These are phyloP conservation scores for Hydractinia echinata DNA, from an alignment of 30 jellyfish, hydroid and myxozoan species.

Conservation along the genomic window DNA sequence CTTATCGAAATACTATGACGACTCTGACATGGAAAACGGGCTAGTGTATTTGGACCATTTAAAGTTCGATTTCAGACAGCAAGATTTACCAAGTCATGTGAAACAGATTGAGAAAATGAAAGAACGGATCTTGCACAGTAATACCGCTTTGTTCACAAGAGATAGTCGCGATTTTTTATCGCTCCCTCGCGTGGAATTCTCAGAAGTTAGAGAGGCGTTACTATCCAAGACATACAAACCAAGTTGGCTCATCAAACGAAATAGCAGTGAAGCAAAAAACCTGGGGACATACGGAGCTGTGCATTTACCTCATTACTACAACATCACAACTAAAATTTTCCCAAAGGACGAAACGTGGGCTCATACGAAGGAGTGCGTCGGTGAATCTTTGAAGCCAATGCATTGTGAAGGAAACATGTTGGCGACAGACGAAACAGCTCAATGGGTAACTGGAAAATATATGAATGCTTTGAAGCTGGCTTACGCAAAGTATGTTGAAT, in stretches of 20 bases:
- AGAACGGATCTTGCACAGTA: background rate
- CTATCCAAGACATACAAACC: slow-evolving; percentile 44
- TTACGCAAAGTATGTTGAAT: slow-evolving; percentile 38
- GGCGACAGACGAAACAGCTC: slow-evolving; percentile 35
- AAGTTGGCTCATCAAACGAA: slow-evolving; percentile 38
- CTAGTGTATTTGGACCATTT: slow-evolving; percentile 53
- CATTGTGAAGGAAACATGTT: slow-evolving; percentile 65
- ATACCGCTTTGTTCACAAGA: slow-evolving; percentile 59
- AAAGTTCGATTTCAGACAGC: slow-evolving; percentile 32
- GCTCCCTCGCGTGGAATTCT: slow-evolving; percentile 39
- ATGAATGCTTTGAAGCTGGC: slow-evolving; percentile 35
- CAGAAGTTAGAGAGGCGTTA: slow-evolving; percentile 29
- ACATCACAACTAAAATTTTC: slow-evolving; percentile 43
- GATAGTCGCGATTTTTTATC: slow-evolving; percentile 64
- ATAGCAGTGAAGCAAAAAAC: slow-evolving; percentile 36
- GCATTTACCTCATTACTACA: slow-evolving; percentile 64
- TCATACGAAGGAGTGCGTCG: slow-evolving; percentile 50
- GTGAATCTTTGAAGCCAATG: slow-evolving; percentile 47
- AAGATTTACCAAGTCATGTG: slow-evolving; percentile 63
- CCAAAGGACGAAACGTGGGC: slow-evolving; percentile 67
- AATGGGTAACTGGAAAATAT: slow-evolving; percentile 36
- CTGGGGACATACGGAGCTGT: slow-evolving; percentile 58
- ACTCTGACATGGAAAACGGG: slow-evolving; percentile 49
- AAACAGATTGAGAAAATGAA: slow-evolving; percentile 31
- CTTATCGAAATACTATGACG: slow-evolving; percentile 46